Base-by-base conservation (phyloP, 2,797 vertebrate genomes). In the Gorsachius magnificus region DNA sequence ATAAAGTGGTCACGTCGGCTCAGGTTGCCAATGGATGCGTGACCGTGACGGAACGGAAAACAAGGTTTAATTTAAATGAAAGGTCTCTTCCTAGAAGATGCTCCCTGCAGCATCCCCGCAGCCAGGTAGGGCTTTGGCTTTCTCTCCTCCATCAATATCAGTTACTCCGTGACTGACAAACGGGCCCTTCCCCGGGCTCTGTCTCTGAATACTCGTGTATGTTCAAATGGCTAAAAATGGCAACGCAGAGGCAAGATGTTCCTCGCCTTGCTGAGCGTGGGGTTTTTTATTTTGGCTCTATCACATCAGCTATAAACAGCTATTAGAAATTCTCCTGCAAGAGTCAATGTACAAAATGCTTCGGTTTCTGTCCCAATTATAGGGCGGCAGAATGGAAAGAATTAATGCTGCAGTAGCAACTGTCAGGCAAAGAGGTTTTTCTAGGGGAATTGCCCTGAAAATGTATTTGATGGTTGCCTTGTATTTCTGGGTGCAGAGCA, bases 271-370 rank as follows among this genome's bases (percentile, higher is more conserved):
- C 90, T 66, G 76, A 81, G 80, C 1, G 0, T 4, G 5, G 60
- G 61, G 61, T 11, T 16, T 45, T 85, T 88, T 45, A 17, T 71
- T 85, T 79, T 79, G 31, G 2, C 78, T 89, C 68, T 1, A 7
- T 16, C 83, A 7, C 3, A 3, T 4, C 89, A 28, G 87, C 64
- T 74, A n/a, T 19, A 63, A 87, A 74, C 2, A 5, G 60, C 71
- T 63, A 79, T 77, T 74, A 45, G 79, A 94, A 60, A 56, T 33
- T 54, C 69, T 95, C 58, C 90, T 19, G n/a, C 36, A 31, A 24
- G 56, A 80, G 57, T 18, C 80, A 58, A 10, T 1, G 3, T 17
- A 36, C 38, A 28, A 54, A 92, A 13, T 3, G 36, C 46, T 83
- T 61, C 7, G 26, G 76, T 77, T 76, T 90, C 83, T 86, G 80